Conservation (phyloP, 1,140 invertebrate genomes). For the Sminthurinus signatus region DNA sequence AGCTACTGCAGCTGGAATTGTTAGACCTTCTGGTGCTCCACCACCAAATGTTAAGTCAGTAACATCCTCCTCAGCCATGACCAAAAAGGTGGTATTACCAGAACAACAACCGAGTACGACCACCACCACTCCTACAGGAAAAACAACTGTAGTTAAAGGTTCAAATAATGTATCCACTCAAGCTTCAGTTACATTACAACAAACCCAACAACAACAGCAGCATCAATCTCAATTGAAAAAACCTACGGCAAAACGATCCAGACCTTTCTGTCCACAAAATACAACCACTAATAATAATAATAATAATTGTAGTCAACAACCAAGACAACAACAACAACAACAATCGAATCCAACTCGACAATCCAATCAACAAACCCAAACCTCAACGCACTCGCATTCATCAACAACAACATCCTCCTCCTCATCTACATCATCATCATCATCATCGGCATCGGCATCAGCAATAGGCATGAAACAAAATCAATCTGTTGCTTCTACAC, state of each 20-base stretch:
- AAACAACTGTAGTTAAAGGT: neutral
- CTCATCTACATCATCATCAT: too few species aligned
- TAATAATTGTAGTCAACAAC: slow-evolving; percentile 15
- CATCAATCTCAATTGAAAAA: slow-evolving; percentile 45
- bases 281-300: neutral
- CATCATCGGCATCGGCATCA: slow-evolving; percentile 1
- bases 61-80: slow-evolving; percentile 1
- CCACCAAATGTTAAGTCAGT: slow-evolving; percentile 26
- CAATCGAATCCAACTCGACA: too few species aligned
- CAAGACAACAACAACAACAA: slow-evolving; percentile 11
- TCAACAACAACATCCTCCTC: neutral
- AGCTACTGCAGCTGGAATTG: slow-evolving; percentile 23
- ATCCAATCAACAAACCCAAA: slow-evolving; percentile 37
- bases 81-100: neutral
- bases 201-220: slow-evolving; percentile 48
- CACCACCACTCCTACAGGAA: neutral
- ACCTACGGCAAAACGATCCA: slow-evolving; percentile 31
- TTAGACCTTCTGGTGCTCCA: slow-evolving; percentile 23
- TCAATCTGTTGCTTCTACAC: slow-evolving; percentile 37
- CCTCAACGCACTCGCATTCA: slow-evolving; percentile 22
- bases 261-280: slow-evolving; percentile 32
- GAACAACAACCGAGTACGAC: neutral
- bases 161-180: neutral
- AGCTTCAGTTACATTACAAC: slow-evolving; percentile 45
- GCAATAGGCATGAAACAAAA: slow-evolving; percentile 14